Evolutionary conservation across 2,888 invertebrate species (phyloP), one percentile per base, ranked within the genome.

Genomic region (Dynastes hyllus): DNA sequence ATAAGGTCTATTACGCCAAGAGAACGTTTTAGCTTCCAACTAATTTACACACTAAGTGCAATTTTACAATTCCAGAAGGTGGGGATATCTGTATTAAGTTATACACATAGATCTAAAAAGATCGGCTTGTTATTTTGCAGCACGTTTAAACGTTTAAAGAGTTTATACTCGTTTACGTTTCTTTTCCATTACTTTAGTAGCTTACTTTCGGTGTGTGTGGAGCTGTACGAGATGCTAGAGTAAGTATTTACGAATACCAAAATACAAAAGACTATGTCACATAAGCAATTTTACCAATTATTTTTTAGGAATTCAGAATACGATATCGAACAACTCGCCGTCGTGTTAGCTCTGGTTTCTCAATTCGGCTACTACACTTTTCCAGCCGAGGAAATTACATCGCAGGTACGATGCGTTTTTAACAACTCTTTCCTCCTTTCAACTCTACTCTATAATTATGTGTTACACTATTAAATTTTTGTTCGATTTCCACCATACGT

Each of bases 101-200:
- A 45, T 45, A 8, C 32, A 3, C 32, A 22, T 37, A 8, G 9
- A 45, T 45, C 11, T 11, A 45, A 45, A 45, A 9, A 9, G 8
- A 11, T 45, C 2, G 1, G 2, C 13, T 32, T 8, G 6, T 29
- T 22, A 22, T 13, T 65, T 66, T 37, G 9, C 37, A 66, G 66
- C 13, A 37, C 37, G 2, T 37, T 66, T 13, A 37, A 66, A 16
- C 40, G 16, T 37, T n/a, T 66, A 16, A 32, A 40, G 37, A 66
- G 40, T 32, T 11, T 67, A 16, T 66, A 51, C 13, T 76, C 50
- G 2, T 32, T 32, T 6, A 53, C 9, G 4, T 77, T 53, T 22
- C 32, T 77, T 2, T 67, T 77, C 22, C 69, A 69, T 22, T 69
- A 69, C 45, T 69, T 69, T 22, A 13, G 40, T 6, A 69, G 22